Evolutionary conservation across 2,797 vertebrate genomes (phyloP), one percentile per base, ranked within the genome.

Genomic region (Acrossocheilus wenchowensis): DNA sequence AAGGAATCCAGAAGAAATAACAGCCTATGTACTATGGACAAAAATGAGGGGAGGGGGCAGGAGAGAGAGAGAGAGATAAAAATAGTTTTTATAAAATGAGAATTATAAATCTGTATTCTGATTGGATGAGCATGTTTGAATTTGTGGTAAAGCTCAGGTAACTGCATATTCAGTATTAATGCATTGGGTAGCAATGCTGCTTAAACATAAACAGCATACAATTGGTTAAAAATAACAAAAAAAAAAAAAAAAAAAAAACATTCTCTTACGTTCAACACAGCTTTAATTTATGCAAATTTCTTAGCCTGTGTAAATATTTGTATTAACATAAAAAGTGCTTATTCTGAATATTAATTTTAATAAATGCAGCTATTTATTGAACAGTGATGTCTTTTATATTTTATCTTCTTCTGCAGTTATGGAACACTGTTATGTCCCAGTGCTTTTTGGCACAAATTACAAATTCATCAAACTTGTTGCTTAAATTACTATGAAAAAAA

Each of bases 1-100:
- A 60, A 83, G 81, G 83, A 93, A 81, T 81, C 81, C 85, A 83
- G 78, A 39, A 62, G 77, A 34, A 81, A 83, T 54, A 86, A 85
- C 21, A 62, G 62, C 50, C 64, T 30, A n/a, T 71, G 64, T 34
- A 64, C 30, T 50, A 7, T 43, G 14, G 64, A 64, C n/a, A 64
- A 62, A 39, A 26, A 26, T 26, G 26, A 26, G 26, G 26, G 26
- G 26, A 26, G 26, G 26, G 26, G 26, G 26, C 26, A 26, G 26
- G 26, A 26, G 26, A 26, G 26, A 26, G 26, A 26, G 26, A 26
- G 26, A 26, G 26, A 26, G 26, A 26, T 26, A 26, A 26, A 26
- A 26, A 26, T 26, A 26, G 30, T 30, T 36, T 36, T 36, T 36
- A 36, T 36, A 36, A 36, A 36, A 36, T 36, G 34, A 36, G 34